These are phyloP conservation scores for Acanthosoma haemorrhoidale DNA, from an alignment of 2,888 invertebrate species.

Conservation along the genomic window DNA sequence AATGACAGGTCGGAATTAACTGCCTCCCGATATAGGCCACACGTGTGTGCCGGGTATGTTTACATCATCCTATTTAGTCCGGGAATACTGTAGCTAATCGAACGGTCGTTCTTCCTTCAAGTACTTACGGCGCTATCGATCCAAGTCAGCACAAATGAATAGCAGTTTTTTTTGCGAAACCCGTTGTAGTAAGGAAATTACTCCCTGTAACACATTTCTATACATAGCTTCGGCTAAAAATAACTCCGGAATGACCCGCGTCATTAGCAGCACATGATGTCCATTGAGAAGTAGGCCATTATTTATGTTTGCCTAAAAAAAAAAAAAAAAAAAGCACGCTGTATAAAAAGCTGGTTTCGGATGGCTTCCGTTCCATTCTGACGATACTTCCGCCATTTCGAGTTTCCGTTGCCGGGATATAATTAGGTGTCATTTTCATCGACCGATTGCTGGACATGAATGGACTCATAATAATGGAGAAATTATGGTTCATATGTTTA, in stretches of 20 bases:
- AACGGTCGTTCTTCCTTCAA: too few relatives aligned
- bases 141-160: too few relatives aligned
- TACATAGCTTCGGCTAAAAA: too few relatives aligned
- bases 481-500: neutral
- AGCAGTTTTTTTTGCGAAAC: too few relatives aligned
- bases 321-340: neutral
- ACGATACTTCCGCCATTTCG: constrained; percentile 1
- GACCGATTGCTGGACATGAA: neutral
- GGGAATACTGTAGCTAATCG: too few relatives aligned
- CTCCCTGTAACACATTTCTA: too few relatives aligned
- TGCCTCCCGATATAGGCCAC: neutral
- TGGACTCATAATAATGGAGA: neutral
- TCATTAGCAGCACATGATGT: too few relatives aligned
- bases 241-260: too few relatives aligned
- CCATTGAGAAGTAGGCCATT: neutral
- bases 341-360: neutral
- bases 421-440: constrained; percentile 14
- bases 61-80: neutral
- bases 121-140: too few relatives aligned
- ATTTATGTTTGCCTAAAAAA: neutral
- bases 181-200: too few relatives aligned
- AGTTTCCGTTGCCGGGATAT: neutral
- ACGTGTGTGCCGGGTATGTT: neutral
- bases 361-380: neutral
- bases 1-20: too few relatives aligned